These are phyloP conservation scores for Verasper variegatus DNA, from an alignment of 2,113 vertebrate species.

Conservation along the genomic window DNA sequence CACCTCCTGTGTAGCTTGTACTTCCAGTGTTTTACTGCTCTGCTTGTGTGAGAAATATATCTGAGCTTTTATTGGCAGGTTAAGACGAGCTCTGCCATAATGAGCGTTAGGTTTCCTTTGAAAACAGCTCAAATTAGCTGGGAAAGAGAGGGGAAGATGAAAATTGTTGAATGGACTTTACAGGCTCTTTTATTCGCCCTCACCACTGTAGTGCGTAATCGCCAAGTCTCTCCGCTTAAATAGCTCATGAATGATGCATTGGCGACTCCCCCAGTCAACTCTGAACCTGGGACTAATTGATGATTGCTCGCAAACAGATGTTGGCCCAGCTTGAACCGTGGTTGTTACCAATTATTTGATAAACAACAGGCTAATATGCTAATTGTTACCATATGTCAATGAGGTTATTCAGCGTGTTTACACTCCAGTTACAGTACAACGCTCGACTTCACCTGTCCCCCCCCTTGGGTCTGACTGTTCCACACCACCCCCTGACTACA, in stretches of 20 bases:
- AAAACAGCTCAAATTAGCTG: constrained; percentile 67
- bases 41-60: constrained; percentile 66
- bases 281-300: constrained; percentile 78
- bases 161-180: constrained; percentile 67
- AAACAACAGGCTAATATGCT: constrained; percentile 83
- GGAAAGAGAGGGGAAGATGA: constrained; percentile 45
- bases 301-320: constrained; percentile 79
- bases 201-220: constrained; percentile 55
- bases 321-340: constrained; percentile 68
- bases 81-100: constrained; percentile 65
- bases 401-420: constrained; percentile 73
- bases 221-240: constrained; percentile 60
- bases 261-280: constrained; percentile 69
- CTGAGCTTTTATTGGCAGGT: constrained; percentile 71
- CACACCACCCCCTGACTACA: constrained; percentile 17
- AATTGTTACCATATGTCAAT: constrained; percentile 78
- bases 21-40: constrained; percentile 66
- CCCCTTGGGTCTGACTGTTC: constrained; percentile 26
- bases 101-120: constrained; percentile 73
- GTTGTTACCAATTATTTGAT: constrained; percentile 83
- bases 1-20: constrained; percentile 44
- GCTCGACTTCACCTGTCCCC: constrained; percentile 70
- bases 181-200: constrained; percentile 35
- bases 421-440: constrained; percentile 77
- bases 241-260: constrained; percentile 78